Conservation (phyloP, 2,797 vertebrate species). For the Pempheris klunzingeri region DNA sequence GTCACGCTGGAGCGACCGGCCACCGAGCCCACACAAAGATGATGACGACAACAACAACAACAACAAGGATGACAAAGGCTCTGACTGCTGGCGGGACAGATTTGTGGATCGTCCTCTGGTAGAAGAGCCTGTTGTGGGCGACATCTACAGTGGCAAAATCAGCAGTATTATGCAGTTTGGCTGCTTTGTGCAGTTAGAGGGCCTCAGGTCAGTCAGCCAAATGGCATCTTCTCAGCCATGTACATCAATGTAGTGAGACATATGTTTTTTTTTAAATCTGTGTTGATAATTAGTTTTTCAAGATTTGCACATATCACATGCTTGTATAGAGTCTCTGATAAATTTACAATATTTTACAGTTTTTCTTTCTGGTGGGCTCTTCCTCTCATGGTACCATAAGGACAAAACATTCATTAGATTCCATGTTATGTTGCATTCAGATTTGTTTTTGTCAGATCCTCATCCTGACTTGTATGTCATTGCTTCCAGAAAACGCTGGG, state of each 20-base stretch:
- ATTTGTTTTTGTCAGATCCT: accelerated
- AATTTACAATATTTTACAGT: too few species aligned
- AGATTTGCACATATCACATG: neutral
- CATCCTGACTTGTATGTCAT: neutral
- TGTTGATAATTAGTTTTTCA: neutral
- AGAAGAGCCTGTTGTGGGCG: slow-evolving; percentile 91
- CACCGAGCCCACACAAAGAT: slow-evolving; percentile 83
- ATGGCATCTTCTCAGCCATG: neutral
- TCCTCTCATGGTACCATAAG: neutral
- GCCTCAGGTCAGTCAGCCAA: slow-evolving; percentile 86
- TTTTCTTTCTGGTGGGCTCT: too few species aligned
- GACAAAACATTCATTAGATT: neutral
- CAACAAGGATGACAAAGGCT: slow-evolving; percentile 8
- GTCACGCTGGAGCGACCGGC: slow-evolving; percentile 86
- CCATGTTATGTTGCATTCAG: neutral
- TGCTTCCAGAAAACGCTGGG: slow-evolving; percentile 91
- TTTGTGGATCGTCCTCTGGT: slow-evolving; percentile 89
- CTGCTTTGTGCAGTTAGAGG: slow-evolving; percentile 95
- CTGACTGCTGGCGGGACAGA: slow-evolving; percentile 88
- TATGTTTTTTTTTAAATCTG: neutral
- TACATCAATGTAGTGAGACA: neutral
- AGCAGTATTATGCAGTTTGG: slow-evolving; percentile 98
- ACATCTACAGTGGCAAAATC: slow-evolving; percentile 94
- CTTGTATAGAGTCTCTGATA: neutral
- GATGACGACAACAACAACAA: slow-evolving; percentile 34